phyloP scores from a whole-genome alignment of 2,888 invertebrate species.

The Eilema sororculum region DNA sequence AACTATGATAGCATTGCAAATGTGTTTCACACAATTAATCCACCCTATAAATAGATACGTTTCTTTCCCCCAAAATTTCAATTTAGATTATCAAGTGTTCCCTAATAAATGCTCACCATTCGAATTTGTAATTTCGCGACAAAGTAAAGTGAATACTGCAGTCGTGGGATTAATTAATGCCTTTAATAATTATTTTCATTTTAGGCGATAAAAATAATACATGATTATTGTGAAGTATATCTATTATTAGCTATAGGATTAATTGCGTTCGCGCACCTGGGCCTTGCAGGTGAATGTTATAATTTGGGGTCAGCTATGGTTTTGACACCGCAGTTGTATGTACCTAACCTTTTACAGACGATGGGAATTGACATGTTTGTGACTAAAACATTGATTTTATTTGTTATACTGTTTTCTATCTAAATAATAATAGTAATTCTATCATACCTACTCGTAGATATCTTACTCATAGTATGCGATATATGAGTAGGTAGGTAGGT shows the following conservation, averaged over 20 bases:
- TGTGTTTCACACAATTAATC: slow-evolving; percentile 74
- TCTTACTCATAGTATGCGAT: no score
- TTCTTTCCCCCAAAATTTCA: slow-evolving; percentile 63
- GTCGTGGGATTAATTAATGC: slow-evolving; percentile 46
- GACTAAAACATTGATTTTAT: slow-evolving; percentile 22
- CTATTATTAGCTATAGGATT: slow-evolving; percentile 77
- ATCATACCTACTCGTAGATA: no score
- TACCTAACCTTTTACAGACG: slow-evolving; percentile 60
- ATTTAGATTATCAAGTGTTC: slow-evolving; percentile 74
- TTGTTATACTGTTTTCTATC: slow-evolving; percentile 17
- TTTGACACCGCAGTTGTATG: slow-evolving; percentile 64
- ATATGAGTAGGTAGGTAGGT: no score
- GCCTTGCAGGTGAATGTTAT: slow-evolving; percentile 78
- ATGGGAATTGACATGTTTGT: slow-evolving; percentile 66
- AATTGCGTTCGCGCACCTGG: slow-evolving; percentile 83
- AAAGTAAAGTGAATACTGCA: slow-evolving; percentile 67
- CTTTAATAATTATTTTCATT: slow-evolving; percentile 55
- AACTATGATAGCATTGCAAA: slow-evolving; percentile 73
- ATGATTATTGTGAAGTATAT: slow-evolving; percentile 63
- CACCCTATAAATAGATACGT: slow-evolving; percentile 56
- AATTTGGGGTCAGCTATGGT: slow-evolving; percentile 80
- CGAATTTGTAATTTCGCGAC: slow-evolving; percentile 63
- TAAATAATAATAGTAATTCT: slow-evolving; percentile 3
- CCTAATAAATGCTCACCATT: slow-evolving; percentile 60
- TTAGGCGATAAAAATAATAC: slow-evolving; percentile 73